phyloP scores from a whole-genome alignment of 1,140 invertebrate genomes.

The Pachypeltis micranthus region DNA sequence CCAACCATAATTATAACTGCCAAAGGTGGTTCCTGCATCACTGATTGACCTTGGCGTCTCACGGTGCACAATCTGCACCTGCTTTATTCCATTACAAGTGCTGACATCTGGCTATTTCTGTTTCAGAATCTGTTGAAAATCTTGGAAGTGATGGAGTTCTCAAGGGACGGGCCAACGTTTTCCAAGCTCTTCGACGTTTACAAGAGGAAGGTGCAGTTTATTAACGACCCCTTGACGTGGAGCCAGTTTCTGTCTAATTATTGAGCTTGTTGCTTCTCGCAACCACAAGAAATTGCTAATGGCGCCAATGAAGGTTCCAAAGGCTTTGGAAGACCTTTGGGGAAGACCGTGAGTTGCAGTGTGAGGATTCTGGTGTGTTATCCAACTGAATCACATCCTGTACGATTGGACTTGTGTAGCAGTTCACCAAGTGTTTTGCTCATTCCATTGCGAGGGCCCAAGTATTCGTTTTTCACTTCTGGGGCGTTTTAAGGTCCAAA shows the following conservation, averaged over 20 bases:
- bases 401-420: neutral
- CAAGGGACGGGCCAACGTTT: neutral
- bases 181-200: neutral
- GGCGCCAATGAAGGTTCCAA: neutral
- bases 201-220: neutral
- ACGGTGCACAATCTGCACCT: neutral
- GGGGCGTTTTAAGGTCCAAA: too few relatives aligned
- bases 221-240: neutral
- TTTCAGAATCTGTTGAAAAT: neutral
- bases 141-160: neutral
- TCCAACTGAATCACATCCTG: neutral
- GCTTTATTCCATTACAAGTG: neutral
- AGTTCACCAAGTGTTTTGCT: too few relatives aligned
- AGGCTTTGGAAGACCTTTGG: neutral
- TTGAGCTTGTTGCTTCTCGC: neutral
- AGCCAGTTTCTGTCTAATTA: neutral
- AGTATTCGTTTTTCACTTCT: too few relatives aligned
- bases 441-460: too few relatives aligned
- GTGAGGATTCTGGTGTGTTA: too few relatives aligned
- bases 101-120: neutral
- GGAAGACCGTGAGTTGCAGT: too few relatives aligned
- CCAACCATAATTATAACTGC: neutral
- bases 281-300: neutral
- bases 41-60: neutral
- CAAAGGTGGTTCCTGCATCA: neutral